Percentiles rank a stretch among this genome's conserved stretches.
These are phyloP conservation scores for Prorops nasuta DNA, from an alignment of 1,140 invertebrate species.

Conservation along the genomic window DNA sequence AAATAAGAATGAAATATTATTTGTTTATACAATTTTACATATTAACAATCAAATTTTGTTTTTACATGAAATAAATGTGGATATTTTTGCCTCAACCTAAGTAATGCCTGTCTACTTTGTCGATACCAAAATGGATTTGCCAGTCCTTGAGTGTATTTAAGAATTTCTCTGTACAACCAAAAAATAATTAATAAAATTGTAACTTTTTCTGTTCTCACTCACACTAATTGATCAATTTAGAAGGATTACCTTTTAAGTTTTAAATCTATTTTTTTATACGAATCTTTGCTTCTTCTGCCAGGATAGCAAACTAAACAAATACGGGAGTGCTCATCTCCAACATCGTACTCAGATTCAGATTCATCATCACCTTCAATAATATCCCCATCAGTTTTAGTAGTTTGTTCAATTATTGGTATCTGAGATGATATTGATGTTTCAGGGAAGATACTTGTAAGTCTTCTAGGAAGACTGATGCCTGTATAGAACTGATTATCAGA, in stretches of 20 bases:
- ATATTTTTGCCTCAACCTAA: constrained; percentile 84
- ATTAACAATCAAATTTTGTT: constrained; percentile 3
- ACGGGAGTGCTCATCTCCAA: constrained; percentile 34
- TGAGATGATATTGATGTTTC: constrained; percentile 37
- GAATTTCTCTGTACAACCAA: constrained; percentile 54
- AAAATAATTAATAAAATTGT: constrained; percentile 6
- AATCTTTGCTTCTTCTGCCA: constrained; percentile 25
- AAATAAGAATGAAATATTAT: constrained; percentile 3
- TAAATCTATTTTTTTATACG: neutral
- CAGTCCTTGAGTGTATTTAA: constrained; percentile 65
- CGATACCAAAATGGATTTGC: constrained; percentile 70
- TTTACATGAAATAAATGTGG: constrained; percentile 61
- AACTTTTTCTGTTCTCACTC: neutral
- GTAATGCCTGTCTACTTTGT: constrained; percentile 65
- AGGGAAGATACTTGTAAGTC: constrained; percentile 70
- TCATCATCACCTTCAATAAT: constrained; percentile 47
- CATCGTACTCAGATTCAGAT: constrained; percentile 38
- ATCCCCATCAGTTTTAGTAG: constrained; percentile 27
- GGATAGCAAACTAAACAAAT: constrained; percentile 46
- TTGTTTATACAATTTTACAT: constrained; percentile 3
- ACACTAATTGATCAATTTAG: no score
- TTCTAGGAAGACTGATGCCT: constrained; percentile 76
- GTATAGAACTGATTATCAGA: constrained; percentile 62
- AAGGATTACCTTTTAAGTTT: neutral
- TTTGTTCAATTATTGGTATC: constrained; percentile 32